phyloP scores from a whole-genome alignment of 2,888 invertebrate species.

The Dolichomitus sp. region DNA sequence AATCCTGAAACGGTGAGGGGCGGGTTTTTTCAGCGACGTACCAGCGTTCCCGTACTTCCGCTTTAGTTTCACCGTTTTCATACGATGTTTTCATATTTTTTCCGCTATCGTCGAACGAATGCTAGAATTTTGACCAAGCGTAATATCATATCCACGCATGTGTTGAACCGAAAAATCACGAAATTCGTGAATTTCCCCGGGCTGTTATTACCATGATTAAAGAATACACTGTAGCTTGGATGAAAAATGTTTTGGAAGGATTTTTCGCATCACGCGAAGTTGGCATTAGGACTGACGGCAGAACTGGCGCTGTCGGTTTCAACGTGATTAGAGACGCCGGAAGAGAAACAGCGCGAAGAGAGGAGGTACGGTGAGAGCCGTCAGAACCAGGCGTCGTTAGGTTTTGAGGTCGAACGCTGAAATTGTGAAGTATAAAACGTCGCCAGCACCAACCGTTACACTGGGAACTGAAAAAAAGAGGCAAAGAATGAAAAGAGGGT shows the following conservation, averaged over 20 bases:
- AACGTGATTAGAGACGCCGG: conserved; percentile 14
- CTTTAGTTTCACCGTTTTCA: conserved; percentile 6
- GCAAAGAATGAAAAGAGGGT: background rate
- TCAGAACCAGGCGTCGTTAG: conserved; percentile 27
- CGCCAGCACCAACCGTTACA: background rate
- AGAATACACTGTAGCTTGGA: background rate
- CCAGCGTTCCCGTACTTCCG: conserved; percentile 17
- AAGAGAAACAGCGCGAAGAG: conserved; percentile 12
- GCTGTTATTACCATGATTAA: conserved; percentile 17
- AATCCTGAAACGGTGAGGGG: conserved; percentile 8
- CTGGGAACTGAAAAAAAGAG: background rate
- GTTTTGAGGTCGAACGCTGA: conserved; percentile 38
- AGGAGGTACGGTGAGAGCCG: conserved; percentile 10
- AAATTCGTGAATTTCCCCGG: background rate
- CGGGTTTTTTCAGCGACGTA: conserved; percentile 22
- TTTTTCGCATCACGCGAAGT: conserved; percentile 30
- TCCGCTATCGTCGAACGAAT: conserved; percentile 4
- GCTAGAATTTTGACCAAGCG: background rate
- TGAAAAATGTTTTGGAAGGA: conserved; percentile 27
- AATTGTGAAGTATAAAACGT: conserved; percentile 29
- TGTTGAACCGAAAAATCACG: background rate
- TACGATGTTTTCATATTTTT: conserved; percentile 35
- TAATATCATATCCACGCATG: background rate
- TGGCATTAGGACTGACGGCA: conserved; percentile 32
- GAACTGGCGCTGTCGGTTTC: background rate